These are phyloP conservation scores for Pterocles burchelli DNA, from an alignment of 2,113 vertebrate species.

Conservation along the genomic window DNA sequence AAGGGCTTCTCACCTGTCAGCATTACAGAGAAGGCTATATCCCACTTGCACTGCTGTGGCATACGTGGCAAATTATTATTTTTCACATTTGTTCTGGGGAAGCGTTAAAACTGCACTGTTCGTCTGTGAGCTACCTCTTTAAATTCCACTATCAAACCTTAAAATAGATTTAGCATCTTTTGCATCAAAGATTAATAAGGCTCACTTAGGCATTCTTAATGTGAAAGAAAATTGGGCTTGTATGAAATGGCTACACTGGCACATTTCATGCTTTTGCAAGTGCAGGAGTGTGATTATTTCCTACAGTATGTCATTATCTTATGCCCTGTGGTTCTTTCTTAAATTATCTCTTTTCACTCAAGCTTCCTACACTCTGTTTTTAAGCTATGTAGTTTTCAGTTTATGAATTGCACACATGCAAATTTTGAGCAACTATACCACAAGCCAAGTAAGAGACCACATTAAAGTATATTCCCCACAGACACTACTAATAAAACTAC, in stretches of 20 bases:
- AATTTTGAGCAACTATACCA: constrained; percentile 51
- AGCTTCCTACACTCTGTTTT: constrained; percentile 25
- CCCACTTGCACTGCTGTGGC: not conserved
- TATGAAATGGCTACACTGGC: constrained; percentile 63
- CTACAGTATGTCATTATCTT: constrained; percentile 64
- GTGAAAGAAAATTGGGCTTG: constrained; percentile 44
- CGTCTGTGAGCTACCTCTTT: constrained; percentile 18
- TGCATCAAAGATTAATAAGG: constrained; percentile 64
- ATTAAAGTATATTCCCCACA: constrained; percentile 17
- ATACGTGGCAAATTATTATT: not conserved
- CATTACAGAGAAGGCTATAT: not conserved
- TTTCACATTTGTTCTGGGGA: not conserved
- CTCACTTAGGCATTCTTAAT: constrained; percentile 56
- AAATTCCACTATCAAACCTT: constrained; percentile 50
- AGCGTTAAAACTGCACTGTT: not conserved
- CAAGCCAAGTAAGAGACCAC: constrained; percentile 32
- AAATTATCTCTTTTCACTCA: constrained; percentile 52
- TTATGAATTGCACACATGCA: constrained; percentile 41
- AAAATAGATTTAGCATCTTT: constrained; percentile 54
- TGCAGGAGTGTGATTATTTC: constrained; percentile 60
- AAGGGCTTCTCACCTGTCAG: not conserved
- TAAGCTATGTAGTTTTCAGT: constrained; percentile 51
- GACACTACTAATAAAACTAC: constrained; percentile 15
- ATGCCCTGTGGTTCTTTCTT: constrained; percentile 56
- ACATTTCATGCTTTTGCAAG: constrained; percentile 60